phyloP scores from a whole-genome alignment of 2,113 vertebrate genomes.

The Oriolus oriolus region DNA sequence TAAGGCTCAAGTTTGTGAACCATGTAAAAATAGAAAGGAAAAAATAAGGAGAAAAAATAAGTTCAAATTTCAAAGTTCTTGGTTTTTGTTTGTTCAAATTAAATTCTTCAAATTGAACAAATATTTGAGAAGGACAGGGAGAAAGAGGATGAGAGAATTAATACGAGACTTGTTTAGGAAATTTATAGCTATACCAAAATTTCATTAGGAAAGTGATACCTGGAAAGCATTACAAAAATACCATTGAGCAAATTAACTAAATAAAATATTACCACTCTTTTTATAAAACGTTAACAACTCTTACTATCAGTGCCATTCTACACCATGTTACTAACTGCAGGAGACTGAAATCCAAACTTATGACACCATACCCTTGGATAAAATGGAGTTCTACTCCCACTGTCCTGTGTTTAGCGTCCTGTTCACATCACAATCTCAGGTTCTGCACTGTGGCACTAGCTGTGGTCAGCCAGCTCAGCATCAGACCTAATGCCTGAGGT shows the following conservation, averaged over 20 bases:
- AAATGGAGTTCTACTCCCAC: background rate
- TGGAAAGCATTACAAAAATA: conserved; percentile 4
- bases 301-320: background rate
- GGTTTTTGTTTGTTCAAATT: background rate
- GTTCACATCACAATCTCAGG: background rate
- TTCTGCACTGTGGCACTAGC: background rate
- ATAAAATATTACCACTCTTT: background rate
- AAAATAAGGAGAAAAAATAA: background rate
- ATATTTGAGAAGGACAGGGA: background rate
- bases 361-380: background rate
- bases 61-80: background rate
- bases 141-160: background rate
- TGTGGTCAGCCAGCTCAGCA: background rate
- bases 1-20: background rate
- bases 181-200: background rate
- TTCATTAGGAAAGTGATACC: background rate
- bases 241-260: background rate
- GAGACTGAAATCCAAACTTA: background rate
- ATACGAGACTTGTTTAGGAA: background rate
- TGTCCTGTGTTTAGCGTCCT: background rate
- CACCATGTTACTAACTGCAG: background rate
- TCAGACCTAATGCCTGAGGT: too few species aligned
- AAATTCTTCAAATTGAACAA: background rate
- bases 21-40: background rate
- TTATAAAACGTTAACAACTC: background rate